Conservation (phyloP, 1,140 invertebrate genomes). For the Drosophila mojavensis region DNA sequence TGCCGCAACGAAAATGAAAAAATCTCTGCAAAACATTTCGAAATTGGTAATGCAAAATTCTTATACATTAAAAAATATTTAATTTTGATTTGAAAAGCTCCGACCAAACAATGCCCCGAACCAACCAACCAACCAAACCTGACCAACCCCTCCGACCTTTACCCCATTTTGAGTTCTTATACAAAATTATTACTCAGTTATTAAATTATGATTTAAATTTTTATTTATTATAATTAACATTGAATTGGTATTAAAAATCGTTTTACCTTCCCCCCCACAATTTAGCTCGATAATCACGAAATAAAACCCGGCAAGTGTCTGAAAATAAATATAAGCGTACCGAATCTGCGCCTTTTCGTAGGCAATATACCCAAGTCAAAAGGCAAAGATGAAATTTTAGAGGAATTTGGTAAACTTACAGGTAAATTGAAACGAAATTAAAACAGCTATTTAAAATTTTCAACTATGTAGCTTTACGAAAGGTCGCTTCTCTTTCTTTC, state of each 20-base stretch:
- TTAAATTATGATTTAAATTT: slow-evolving; percentile 60
- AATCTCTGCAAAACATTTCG: slow-evolving; percentile 29
- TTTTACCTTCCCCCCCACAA: slow-evolving; percentile 86
- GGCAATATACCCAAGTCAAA: slow-evolving; percentile 99
- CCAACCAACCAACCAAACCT: background rate
- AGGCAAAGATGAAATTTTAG: slow-evolving; percentile 99
- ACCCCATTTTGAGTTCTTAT: slow-evolving; percentile 16
- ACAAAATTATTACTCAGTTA: slow-evolving; percentile 40
- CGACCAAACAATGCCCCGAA: background rate
- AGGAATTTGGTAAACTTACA: slow-evolving; percentile 99
- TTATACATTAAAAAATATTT: slow-evolving; percentile 29
- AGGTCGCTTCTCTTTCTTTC: slow-evolving; percentile 8
- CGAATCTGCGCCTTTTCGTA: slow-evolving; percentile 99
- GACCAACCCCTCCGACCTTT: background rate
- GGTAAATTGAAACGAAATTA: slow-evolving; percentile 91
- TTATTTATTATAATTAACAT: slow-evolving; percentile 55
- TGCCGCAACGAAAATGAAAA: slow-evolving; percentile 46
- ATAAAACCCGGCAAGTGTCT: slow-evolving; percentile 99
- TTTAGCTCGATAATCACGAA: slow-evolving; percentile 99
- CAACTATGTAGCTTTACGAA: slow-evolving; percentile 37
- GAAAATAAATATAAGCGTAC: slow-evolving; percentile 99
- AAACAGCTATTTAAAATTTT: slow-evolving; percentile 82
- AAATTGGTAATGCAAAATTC: slow-evolving; percentile 69
- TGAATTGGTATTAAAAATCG: slow-evolving; percentile 75
- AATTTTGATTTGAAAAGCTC: slow-evolving; percentile 11